Base-by-base conservation (phyloP, 2,797 vertebrate species). In the Staurois parvus region DNA sequence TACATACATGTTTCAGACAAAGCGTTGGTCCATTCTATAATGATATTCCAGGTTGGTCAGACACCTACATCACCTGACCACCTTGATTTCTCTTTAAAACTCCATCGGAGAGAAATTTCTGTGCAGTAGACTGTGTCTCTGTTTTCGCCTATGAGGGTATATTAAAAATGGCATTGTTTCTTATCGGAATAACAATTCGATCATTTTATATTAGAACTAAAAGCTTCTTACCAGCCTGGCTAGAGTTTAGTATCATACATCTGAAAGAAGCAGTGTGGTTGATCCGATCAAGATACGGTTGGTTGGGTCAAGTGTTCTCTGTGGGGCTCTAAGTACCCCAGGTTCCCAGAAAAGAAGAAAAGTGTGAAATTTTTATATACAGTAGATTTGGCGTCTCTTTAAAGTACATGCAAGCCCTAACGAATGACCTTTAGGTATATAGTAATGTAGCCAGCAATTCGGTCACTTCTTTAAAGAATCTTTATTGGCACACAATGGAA, bases 1-100 rank as follows among this genome's bases (percentile, higher is more conserved):
- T 62, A 69, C 73, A 56, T 62, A 69, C 73, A 56, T 42, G 19
- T 10, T n/a, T 26, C 24, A 56, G 52, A 59, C 69, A 83, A n/a
- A 64, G 2, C 2, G 62, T 12, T 11, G n/a, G 8, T 26, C 7
- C n/a, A 5, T 10, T 13, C 6, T 24, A 45, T 24, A 24, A 1
- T 59, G 52, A 52, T n/a, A 59, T 59, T 24, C 21, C 5, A 59
- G 52, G 52, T 59, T 59, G 24, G 19, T 52, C 3, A 3, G 21
- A n/a, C 52, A 59, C 5, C 21, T 59, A 19, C 24, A 12, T 9
- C 21, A 59, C 52, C 5, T 59, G 17, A 13, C 3, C 48, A 52
- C 19, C 48, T 52, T 17, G 48, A 52, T 37, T 37, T 37, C 8
- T 37, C 42, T 45, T 12, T 45, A 45, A 42, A 52, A 52, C 48